A percentile compares a stretch with the other conserved stretches of the same genome.
These are phyloP conservation scores for Helicorthomorpha holstii DNA, from an alignment of 1,140 invertebrate genomes.

Conservation along the genomic window DNA sequence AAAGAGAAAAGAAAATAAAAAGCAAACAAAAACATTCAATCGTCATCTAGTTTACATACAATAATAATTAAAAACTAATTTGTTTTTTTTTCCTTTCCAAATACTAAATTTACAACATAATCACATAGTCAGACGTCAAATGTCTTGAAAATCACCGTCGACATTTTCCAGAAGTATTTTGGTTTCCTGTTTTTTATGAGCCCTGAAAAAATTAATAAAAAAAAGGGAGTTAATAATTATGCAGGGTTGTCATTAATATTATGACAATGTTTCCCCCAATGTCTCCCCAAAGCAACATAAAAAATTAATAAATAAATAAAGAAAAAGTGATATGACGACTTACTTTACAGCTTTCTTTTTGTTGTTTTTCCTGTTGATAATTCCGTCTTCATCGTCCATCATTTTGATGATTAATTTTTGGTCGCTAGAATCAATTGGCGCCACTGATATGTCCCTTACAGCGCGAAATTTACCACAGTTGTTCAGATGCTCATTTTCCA, in stretches of 20 bases:
- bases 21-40: no score
- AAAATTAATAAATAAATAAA: background rate
- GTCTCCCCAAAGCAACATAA: no score
- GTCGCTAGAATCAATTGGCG: conserved; percentile 85
- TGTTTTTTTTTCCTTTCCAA: no score
- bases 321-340: background rate
- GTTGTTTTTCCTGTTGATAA: conserved; percentile 47
- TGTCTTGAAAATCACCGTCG: background rate
- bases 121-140: no score
- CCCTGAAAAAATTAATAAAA: background rate
- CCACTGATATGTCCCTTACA: conserved; percentile 94
- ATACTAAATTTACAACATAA: no score
- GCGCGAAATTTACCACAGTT: conserved; percentile 99
- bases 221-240: background rate
- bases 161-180: background rate
- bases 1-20: no score
- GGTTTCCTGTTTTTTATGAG: background rate
- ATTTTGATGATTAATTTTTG: conserved; percentile 75
- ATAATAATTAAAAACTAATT: no score
- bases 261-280: no score
- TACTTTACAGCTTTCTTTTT: conserved; percentile 11
- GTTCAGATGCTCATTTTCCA: conserved; percentile 99
- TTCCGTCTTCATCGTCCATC: conserved; percentile 89
- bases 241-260: background rate
- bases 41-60: no score